Percentiles rank a stretch among this genome's conserved stretches.
These are phyloP conservation scores for Chinchilla lanigera DNA, from an alignment of 2,113 vertebrate species.

Conservation along the genomic window DNA sequence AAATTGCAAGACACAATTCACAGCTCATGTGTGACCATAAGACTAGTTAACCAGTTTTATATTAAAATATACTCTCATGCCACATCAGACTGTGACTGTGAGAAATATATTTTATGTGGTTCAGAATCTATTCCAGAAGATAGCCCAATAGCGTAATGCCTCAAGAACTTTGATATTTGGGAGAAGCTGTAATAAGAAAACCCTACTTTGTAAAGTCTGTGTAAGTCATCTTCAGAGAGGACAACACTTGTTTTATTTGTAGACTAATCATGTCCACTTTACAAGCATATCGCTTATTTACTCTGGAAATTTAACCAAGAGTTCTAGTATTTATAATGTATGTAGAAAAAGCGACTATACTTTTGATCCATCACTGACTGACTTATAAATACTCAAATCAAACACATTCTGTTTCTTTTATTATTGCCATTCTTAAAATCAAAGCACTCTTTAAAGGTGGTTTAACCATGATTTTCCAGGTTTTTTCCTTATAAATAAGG, in stretches of 20 bases:
- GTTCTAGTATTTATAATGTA: background rate
- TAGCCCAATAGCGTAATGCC: background rate
- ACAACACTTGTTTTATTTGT: slow-evolving; percentile 49
- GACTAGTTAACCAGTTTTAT: slow-evolving; percentile 52
- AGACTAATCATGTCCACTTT: slow-evolving; percentile 39
- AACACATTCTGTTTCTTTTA: slow-evolving; percentile 23
- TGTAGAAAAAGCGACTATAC: background rate
- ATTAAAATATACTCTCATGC: slow-evolving; percentile 50
- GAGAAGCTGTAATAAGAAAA: slow-evolving; percentile 39
- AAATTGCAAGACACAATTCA: slow-evolving; percentile 21
- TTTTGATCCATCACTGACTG: background rate
- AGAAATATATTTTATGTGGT: slow-evolving; percentile 21
- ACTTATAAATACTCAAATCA: background rate
- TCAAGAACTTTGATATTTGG: slow-evolving; percentile 1
- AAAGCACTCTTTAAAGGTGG: background rate
- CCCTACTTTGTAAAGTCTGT: slow-evolving; percentile 32
- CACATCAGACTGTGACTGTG: background rate
- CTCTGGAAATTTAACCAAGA: slow-evolving; percentile 52
- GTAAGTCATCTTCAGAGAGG: slow-evolving; percentile 56
- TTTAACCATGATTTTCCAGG: background rate
- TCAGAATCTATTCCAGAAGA: slow-evolving; percentile 37
- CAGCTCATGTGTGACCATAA: slow-evolving; percentile 2
- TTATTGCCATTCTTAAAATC: slow-evolving; percentile 13
- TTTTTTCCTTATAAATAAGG: background rate
- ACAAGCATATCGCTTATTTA: slow-evolving; percentile 44